Evolutionary conservation across 2,113 vertebrate genomes (phyloP), one percentile per base, ranked within the genome.

Genomic region (Sylvilagus bachmani): DNA sequence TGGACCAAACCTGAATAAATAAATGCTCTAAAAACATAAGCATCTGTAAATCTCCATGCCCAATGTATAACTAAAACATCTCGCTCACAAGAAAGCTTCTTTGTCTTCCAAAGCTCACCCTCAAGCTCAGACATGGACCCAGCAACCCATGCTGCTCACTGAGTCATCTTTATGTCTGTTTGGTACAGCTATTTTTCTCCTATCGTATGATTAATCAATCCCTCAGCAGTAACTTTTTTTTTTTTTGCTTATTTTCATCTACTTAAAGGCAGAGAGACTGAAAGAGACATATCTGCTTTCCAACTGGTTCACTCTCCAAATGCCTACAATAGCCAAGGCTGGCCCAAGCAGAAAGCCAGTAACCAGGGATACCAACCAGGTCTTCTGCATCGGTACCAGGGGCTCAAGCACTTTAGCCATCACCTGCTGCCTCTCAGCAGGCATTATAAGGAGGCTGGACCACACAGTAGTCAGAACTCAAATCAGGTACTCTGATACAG

Each of bases 1-100:
- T 36, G 25, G 36, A 86, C 70, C 82, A 95, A 91, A 73, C 38
- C 25, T 71, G 75, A 95, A 78, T 84, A 94, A 87, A 66, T 58
- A 94, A 89, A 82, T 80, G 36, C 13, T 88, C 80, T 95, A 31
- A 95, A 93, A 93, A 87, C 29, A 93, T 10, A 51, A 95, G 67
- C 89, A 93, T 66, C 89, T 96, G 27, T 86, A 92, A 89, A 74
- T 70, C 53, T 94, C 74, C 58, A 90, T 0, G n/a, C 21, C 49
- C 53, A 79, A 11, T 89, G 79, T 94, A 74, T 95, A 62, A 92
- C 55, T 90, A 92, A 83, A 85, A 93, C 33, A 90, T 11, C 58
- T n/a, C 38, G 87, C 31, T 75, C 64, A 24, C 51, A 89, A 91
- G 70, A 93, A 86, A 82, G 19, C 53, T 71, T 36, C 73, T 88